phyloP scores from a whole-genome alignment of 2,113 vertebrate species.

The Odontesthes bonariensis region DNA sequence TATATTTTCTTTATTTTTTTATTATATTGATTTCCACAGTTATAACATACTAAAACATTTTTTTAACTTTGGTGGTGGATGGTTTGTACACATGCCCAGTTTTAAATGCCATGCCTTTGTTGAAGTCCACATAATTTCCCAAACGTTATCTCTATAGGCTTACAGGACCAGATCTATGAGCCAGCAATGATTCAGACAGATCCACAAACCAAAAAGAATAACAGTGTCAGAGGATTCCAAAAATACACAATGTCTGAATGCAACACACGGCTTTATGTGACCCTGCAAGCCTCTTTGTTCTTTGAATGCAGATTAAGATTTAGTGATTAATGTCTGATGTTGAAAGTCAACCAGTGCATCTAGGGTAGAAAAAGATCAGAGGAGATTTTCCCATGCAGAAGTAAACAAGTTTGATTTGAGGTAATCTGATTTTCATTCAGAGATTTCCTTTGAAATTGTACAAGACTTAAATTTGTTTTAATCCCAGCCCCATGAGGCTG shows the following conservation, averaged over 20 bases:
- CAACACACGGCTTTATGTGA: slow-evolving; percentile 30
- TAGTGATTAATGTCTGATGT: slow-evolving; percentile 55
- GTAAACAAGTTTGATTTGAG: slow-evolving; percentile 57
- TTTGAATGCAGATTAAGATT: slow-evolving; percentile 51
- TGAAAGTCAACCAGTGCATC: slow-evolving; percentile 45
- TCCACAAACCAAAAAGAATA: slow-evolving; percentile 60
- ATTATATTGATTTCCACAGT: too few relatives aligned
- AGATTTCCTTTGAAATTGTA: slow-evolving; percentile 45
- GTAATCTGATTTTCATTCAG: slow-evolving; percentile 54
- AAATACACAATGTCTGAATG: slow-evolving; percentile 29
- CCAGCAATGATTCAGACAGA: not conserved
- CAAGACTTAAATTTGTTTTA: slow-evolving; percentile 56
- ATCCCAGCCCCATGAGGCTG: slow-evolving; percentile 57
- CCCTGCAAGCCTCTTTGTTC: slow-evolving; percentile 36
- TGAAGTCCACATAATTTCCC: slow-evolving; percentile 25
- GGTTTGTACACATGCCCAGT: slow-evolving; percentile 24
- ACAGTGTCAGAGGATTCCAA: slow-evolving; percentile 39
- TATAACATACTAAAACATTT: too few relatives aligned
- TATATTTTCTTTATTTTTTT: too few relatives aligned
- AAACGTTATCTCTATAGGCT: slow-evolving; percentile 53
- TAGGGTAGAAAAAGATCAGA: slow-evolving; percentile 47
- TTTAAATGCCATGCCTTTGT: slow-evolving; percentile 14
- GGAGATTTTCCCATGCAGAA: slow-evolving; percentile 31
- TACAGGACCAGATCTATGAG: slow-evolving; percentile 38
- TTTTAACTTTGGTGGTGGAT: not conserved